Evolutionary conservation across 1,140 invertebrate species (phyloP), one percentile per base, ranked within the genome.

Genomic region (Drosophila nigrodunni): DNA sequence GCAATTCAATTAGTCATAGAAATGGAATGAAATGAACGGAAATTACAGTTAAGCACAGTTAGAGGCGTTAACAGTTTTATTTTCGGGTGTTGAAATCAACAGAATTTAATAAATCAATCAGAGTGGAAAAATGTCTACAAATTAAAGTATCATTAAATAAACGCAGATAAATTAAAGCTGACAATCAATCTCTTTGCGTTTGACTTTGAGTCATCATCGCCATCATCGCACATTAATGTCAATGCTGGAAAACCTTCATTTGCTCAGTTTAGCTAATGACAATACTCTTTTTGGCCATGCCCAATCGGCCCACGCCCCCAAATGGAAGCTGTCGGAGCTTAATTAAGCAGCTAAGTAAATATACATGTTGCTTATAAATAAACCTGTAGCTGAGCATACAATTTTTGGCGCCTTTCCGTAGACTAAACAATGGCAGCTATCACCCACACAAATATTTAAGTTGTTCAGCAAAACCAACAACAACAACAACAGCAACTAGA

Each of bases 371-470:
- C 62, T 43, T 65, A 52, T 59, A 58, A 73, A 73, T 54, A 72
- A 78, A 61, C 34, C 43, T 66, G 4, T 37, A 41, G 39, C 64
- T 44, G 10, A 8, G 41, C 54, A 50, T 77, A 59, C 68, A 74
- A 72, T 73, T 88, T 78, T 87, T 82, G 82, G 82, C 82, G 82
- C 82, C 79, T 88, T 82, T 64, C 57, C 83, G 80, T 39, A 41
- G 59, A 35, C 60, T 30, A 64, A 83, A 83, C 80, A 83, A 83
- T 83, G 73, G 41, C 68, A 75, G 62, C 54, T 35, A 50, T 60
- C 62, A 74, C 78, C 69, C 80, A 82, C 82, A 69, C 47, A 82
- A 70, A 70, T 65, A 72, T 57, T 68, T 64, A 21, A 39, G 64
- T 37, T 62, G 65, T 76, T 61, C 67, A 74, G 57, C 60, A 73